Evolutionary conservation across 2,797 vertebrate species (phyloP), one percentile per base, ranked within the genome.

Genomic region (Sciaenops ocellatus): DNA sequence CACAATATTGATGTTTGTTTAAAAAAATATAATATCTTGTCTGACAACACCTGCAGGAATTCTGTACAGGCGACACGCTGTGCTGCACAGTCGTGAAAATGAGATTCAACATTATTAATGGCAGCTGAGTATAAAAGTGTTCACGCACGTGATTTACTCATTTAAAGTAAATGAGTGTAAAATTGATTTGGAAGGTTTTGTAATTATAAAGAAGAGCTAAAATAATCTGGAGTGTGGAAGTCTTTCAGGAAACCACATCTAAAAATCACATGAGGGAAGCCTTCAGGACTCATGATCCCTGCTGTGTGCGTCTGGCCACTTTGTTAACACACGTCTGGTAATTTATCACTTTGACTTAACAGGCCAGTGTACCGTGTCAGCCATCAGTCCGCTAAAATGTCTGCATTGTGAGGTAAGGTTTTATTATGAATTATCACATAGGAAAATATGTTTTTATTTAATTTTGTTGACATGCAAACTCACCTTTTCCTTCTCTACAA

Each of bases 401-500:
- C 42, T 24, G 55, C n/a, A 52, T 20, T 16, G 47, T 2, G 10
- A 12, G 6, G 38, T 47, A 10, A 18, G 3, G 1, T 38, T 78
- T 59, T 60, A 66, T 64, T 50, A 47, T 8, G 42, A 18, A 24
- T 24, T 34, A 24, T 1, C 46, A 47, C 1, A 1, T 5, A 44
- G 13, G 52, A 5, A 44, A 41, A 22, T 34, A 2, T 30, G 30
- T 17, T 22, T 1, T 64, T 50, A 15, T 15, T 26, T 1, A 51
- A 44, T 38, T 8, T 2, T 38, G 34, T 9, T 38, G 34, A 28
- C 54, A 15, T 17, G 11, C 38, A 61, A 69, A 95, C 97, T 96
- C 93, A 98, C 98, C 96, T 98, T 99, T 83, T 99, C 98, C 89
- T 99, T 99, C 90, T 99, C 98, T 82, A 99, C 97, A 92, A 99